Evolutionary conservation across 2,113 vertebrate species (phyloP).

Genomic region (Corydoras sp.): DNA sequence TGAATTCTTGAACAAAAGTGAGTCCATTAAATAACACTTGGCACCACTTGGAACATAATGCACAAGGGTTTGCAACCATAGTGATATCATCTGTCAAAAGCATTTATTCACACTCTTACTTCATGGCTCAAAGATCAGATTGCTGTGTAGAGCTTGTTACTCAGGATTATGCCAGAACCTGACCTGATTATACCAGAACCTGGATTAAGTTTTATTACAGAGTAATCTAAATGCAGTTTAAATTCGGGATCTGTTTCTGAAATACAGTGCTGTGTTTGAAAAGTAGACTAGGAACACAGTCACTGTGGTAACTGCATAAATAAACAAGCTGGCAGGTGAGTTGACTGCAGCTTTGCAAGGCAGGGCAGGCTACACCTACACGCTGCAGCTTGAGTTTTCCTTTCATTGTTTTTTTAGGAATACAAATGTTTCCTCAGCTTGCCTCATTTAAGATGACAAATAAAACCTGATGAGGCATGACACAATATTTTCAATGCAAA

Average conservation of each 20-base stretch:
- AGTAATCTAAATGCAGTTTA: conserved; percentile 27
- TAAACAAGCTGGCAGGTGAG: conserved; percentile 33
- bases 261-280: background rate
- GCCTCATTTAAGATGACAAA: conserved; percentile 39
- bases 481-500: conserved; percentile 14
- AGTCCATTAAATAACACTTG: too few relatives aligned
- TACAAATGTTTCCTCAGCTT: conserved; percentile 35
- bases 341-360: conserved; percentile 9
- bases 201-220: conserved; percentile 33
- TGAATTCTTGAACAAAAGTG: too few relatives aligned
- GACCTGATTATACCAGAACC: conserved; percentile 22
- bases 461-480: conserved; percentile 28
- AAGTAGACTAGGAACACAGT: background rate
- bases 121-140: conserved; percentile 24
- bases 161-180: conserved; percentile 18
- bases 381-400: conserved; percentile 17
- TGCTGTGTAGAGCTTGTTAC: conserved; percentile 26
- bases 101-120: conserved; percentile 7
- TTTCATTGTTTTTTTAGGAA: conserved; percentile 22
- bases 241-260: conserved; percentile 13
- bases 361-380: conserved; percentile 3
- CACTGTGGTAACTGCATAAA: conserved; percentile 32
- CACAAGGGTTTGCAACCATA: background rate
- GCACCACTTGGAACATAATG: too few relatives aligned
- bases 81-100: background rate